phyloP scores from a whole-genome alignment of 2,888 invertebrate species.

The Bombylius major region DNA sequence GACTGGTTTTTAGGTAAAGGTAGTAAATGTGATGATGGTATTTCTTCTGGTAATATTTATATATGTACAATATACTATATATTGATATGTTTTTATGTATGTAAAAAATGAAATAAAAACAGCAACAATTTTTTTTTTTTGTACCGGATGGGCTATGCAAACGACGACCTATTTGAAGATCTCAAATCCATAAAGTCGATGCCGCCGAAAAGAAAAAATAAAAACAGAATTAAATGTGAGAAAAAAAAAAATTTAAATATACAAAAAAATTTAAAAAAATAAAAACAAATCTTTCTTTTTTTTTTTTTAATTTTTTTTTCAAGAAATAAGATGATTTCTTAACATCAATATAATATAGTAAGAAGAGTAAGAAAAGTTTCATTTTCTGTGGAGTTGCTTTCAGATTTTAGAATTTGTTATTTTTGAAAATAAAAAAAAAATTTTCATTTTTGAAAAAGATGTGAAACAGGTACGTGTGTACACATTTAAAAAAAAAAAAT shows the following conservation, averaged over 20 bases:
- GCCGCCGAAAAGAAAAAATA: conserved; percentile 5
- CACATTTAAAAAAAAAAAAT: no score
- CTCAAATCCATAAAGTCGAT: conserved; percentile 11
- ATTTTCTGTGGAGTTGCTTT: no score
- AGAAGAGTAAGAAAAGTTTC: no score
- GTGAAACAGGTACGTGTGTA: no score
- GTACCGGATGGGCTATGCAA: conserved; percentile 10
- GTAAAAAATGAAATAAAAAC: neutral
- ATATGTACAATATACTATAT: neutral
- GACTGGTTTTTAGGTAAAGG: neutral
- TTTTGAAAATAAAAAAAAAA: no score
- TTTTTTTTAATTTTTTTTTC: no score
- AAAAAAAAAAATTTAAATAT: neutral
- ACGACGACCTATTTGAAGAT: conserved; percentile 13
- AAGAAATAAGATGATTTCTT: no score
- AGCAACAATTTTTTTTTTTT: neutral
- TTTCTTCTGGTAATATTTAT: neutral
- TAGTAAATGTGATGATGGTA: neutral
- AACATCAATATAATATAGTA: no score
- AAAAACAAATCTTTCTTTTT: neutral
- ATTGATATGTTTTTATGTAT: neutral
- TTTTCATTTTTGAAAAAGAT: no score
- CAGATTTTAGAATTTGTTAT: no score
- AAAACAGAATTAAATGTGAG: neutral
- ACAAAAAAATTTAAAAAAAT: neutral